Base-by-base conservation (phyloP, 2,113 vertebrate species). In the Gavia stellata region DNA sequence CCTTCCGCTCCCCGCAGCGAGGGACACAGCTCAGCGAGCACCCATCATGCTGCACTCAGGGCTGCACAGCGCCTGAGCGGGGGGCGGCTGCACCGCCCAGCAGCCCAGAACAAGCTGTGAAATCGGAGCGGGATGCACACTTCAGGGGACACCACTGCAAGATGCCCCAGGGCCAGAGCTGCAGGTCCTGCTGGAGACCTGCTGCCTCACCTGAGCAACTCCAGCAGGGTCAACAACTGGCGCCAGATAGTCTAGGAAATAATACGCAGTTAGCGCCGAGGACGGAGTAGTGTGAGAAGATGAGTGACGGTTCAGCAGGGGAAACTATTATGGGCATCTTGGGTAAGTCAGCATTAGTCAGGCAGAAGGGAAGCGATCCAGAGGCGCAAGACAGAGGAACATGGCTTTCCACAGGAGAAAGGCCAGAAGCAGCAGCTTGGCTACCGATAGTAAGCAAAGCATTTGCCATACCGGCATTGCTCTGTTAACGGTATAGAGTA, bases 21-120 rank as follows among this genome's bases (percentile, higher is more conserved):
- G 45, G 19, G 42, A 12, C 6, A 1, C 47, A 10, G 53, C 72
- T 38, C n/a, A 5, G 42, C 1, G 1, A 40, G 84, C 59, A 28
- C 18, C 33, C 9, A 5, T 3, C 23, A 9, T 0, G 1, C 59
- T 28, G 44, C 4, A 7, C 34, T n/a, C 59, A 56, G 68, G 1
- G 28, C 77, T 47, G 19, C 49, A 7, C 24, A 33, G 75, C 3
- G 1, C 40, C 55, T 21, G 67, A 9, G 31, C 62, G 36, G 47
- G 34, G n/a, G 36, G 13, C 55, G 47, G 53, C 75, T 14, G 45
- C 6, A 0, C 52, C 6, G 26, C 34, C 56, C 56, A 20, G 62
- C 52, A 44, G 83, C n/a, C 44, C 40, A 24, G 33, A 79, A 29
- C 26, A 49, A 53, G 45, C 49, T 36, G 55, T 17, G 44, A 21